Base-by-base conservation (phyloP, 92 coral and sea anemone species). In the Nematostella vectensis region DNA sequence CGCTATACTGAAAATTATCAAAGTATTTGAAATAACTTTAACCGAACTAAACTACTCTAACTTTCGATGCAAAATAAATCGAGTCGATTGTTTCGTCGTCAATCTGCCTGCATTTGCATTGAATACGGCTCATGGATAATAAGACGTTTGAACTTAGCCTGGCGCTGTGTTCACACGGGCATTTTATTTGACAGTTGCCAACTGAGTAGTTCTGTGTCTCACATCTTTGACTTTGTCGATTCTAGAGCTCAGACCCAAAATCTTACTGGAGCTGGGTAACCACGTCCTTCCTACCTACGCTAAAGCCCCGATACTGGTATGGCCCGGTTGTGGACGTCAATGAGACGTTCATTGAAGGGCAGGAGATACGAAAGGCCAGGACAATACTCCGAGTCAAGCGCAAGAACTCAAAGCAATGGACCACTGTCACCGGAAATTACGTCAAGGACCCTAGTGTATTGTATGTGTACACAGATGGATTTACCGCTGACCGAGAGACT, bases 401-500 rank as follows among this genome's bases (percentile, higher is more conserved):
- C 13, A 27, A 36, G 3, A 9, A 23, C 3, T 25, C 47, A 13
- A 31, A 39, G 24, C 19, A 31, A 15, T 67, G 73, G 55, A 42
- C 18, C 50, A 43, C 44, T 8, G 75, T 30, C 6, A 47, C 42
- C 4, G 74, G 72, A 0, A 72, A 63, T 48, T 71, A 76, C 21
- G 79, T 74, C 16, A 48, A 58, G 23, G 66, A 76, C 10, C 48
- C 62, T 2, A 39, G 60, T 9, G 61, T 63, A 39, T 36, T 85
- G 47, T 64, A n/a, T 58, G 47, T 40, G 19, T 85, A 80, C 40
- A 74, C 56, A 2, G 57, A 54, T 0, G 71, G 78, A 2, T 89
- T 71, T 54, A 84, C 83, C 57, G 96, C 95, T 38, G 96, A 89
- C 59, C 96, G 72, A 31, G 84, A 78, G 16, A 77, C 96, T 0